phyloP scores from a whole-genome alignment of 1,140 invertebrate species.

The Telenomus remus region DNA sequence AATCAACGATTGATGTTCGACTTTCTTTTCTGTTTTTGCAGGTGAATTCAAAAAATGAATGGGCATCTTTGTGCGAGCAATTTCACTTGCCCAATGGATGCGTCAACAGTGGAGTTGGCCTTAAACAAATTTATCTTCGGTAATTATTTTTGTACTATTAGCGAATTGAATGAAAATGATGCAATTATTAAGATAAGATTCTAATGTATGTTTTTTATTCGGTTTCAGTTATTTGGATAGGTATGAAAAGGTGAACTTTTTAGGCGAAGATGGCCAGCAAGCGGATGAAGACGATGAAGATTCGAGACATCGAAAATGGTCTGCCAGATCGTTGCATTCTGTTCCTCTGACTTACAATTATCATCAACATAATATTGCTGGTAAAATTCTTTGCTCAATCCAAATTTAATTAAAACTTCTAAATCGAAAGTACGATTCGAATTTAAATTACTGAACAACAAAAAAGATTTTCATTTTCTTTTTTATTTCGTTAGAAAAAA shows the following conservation, averaged over 20 bases:
- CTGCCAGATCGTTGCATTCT: conserved; percentile 80
- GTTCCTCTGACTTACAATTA: conserved; percentile 89
- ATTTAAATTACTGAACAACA: no score
- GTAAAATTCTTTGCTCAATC: conserved; percentile 72
- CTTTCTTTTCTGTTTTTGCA: conserved; percentile 73
- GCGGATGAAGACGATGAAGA: conserved; percentile 86
- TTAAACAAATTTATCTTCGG: conserved; percentile 92
- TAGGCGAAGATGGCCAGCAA: conserved; percentile 87
- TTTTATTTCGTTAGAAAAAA: neutral
- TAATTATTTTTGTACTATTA: conserved; percentile 76
- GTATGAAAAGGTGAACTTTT: conserved; percentile 90
- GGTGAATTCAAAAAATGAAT: conserved; percentile 90
- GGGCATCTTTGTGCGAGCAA: conserved; percentile 86
- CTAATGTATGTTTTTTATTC: no score
- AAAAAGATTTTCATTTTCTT: no score
- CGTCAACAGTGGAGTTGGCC: conserved; percentile 89
- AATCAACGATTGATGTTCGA: neutral
- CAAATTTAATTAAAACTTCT: no score
- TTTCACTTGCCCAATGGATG: conserved; percentile 86
- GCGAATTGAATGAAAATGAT: no score
- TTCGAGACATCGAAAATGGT: conserved; percentile 81
- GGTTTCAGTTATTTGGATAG: conserved; percentile 84
- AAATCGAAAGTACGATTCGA: no score
- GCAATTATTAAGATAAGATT: no score
- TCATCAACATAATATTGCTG: conserved; percentile 86